A percentile compares a stretch with the other conserved stretches of the same genome.
Evolutionary conservation across 2,113 vertebrate species (phyloP).

Genomic region (Mesoclemmys tuberculata): DNA sequence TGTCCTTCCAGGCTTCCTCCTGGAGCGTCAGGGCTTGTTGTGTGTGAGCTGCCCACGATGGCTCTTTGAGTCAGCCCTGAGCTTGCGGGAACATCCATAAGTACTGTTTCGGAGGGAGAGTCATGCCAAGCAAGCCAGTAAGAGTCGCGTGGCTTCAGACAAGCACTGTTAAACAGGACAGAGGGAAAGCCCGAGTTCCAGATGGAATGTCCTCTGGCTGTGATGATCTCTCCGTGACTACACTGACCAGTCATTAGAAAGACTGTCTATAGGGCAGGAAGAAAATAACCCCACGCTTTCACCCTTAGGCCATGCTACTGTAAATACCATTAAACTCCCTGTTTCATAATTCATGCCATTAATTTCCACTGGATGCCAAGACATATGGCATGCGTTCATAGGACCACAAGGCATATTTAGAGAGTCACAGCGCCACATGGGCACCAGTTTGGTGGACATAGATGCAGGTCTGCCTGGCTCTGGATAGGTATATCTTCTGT

Average conservation of each 20-base stretch:
- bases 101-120: neutral
- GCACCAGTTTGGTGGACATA: neutral
- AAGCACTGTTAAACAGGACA: neutral
- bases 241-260: neutral
- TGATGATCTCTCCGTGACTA: neutral
- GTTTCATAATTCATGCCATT: neutral
- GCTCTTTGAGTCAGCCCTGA: neutral
- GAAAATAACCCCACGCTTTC: neutral
- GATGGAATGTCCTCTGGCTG: neutral
- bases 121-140: neutral
- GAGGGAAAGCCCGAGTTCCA: neutral
- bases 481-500: neutral
- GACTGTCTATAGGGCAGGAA: neutral
- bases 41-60: neutral
- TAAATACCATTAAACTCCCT: neutral
- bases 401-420: neutral
- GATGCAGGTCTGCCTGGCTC: neutral
- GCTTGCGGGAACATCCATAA: neutral
- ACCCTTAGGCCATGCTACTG: neutral
- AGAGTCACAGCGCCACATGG: neutral
- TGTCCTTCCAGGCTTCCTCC: neutral
- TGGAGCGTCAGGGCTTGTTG: conserved; percentile 1
- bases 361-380: neutral
- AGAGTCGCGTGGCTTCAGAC: neutral
- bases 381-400: neutral